A percentile compares a stretch with the other conserved stretches of the same genome.
phyloP scores from a whole-genome alignment of 2,797 vertebrate species.

The Numenius phaeopus region DNA sequence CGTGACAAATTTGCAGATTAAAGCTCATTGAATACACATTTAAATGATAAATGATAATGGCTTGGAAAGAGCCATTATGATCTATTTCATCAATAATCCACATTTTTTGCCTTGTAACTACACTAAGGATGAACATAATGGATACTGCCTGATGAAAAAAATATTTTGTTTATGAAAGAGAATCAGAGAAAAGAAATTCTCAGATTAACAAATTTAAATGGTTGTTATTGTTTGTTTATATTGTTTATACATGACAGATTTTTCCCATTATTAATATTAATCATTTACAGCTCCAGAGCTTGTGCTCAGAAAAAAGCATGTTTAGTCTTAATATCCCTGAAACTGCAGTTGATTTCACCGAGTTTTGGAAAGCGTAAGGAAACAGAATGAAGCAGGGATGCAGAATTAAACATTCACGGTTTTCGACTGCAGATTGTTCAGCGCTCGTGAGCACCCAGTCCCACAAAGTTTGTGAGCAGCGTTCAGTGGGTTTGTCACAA shows the following conservation, averaged over 20 bases:
- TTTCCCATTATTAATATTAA: conserved; percentile 75
- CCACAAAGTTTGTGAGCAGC: not conserved
- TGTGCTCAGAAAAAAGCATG: conserved; percentile 16
- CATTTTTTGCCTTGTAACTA: conserved; percentile 66
- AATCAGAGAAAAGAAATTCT: conserved; percentile 47
- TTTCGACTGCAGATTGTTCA: not conserved
- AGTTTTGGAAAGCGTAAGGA: conserved; percentile 44
- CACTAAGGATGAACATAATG: conserved; percentile 51
- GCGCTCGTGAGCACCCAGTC: not conserved
- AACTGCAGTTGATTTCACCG: conserved; percentile 56
- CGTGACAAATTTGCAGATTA: conserved; percentile 78
- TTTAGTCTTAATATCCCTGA: not conserved
- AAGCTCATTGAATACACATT: conserved; percentile 77
- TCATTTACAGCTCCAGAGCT: conserved; percentile 67
- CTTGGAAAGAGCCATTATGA: conserved; percentile 69
- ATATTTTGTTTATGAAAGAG: conserved; percentile 54
- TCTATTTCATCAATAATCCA: conserved; percentile 75
- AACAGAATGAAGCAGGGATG: conserved; percentile 37
- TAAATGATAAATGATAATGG: conserved; percentile 74
- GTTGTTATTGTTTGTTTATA: conserved; percentile 52
- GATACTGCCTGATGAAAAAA: conserved; percentile 49
- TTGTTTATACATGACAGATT: conserved; percentile 48
- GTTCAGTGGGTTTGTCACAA: not conserved
- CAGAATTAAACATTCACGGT: not conserved
- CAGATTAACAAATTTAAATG: conserved; percentile 55